phyloP scores from a whole-genome alignment of 2,113 vertebrate species.

The Platycercus adscitus region DNA sequence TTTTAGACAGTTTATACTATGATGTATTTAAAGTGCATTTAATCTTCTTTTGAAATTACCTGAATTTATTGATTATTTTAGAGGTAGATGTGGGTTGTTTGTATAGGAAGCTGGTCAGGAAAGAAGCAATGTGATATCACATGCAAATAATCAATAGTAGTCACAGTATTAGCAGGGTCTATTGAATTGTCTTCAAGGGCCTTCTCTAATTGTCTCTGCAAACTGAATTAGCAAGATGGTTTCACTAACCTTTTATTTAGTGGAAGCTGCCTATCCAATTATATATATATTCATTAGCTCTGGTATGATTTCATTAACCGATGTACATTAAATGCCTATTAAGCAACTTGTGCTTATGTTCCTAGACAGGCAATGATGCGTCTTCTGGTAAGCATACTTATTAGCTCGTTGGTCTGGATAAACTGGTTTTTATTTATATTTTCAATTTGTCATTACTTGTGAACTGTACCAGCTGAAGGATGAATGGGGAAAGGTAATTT shows the following conservation, averaged over 20 bases:
- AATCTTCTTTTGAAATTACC: background rate
- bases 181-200: slow-evolving; percentile 26
- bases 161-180: background rate
- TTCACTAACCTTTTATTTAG: background rate
- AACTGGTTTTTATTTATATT: slow-evolving; percentile 35
- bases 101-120: background rate
- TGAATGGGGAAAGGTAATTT: slow-evolving; percentile 64
- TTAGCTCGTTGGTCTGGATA: background rate
- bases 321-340: slow-evolving; percentile 31
- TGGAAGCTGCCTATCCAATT: slow-evolving; percentile 46
- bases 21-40: background rate
- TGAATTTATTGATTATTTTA: background rate
- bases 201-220: slow-evolving; percentile 25
- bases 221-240: slow-evolving; percentile 31
- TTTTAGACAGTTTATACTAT: background rate
- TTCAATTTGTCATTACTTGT: slow-evolving; percentile 39
- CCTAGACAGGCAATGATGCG: slow-evolving; percentile 30
- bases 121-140: accelerated
- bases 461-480: slow-evolving; percentile 18
- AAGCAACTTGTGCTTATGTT: slow-evolving; percentile 39
- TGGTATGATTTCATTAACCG: slow-evolving; percentile 57
- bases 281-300: slow-evolving; percentile 43
- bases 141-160: background rate
- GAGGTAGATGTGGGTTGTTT: background rate
- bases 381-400: background rate